A percentile compares a stretch with the other conserved stretches of the same genome.
These are phyloP conservation scores for Pitta sordida DNA, from an alignment of 2,113 vertebrate genomes.

Conservation along the genomic window DNA sequence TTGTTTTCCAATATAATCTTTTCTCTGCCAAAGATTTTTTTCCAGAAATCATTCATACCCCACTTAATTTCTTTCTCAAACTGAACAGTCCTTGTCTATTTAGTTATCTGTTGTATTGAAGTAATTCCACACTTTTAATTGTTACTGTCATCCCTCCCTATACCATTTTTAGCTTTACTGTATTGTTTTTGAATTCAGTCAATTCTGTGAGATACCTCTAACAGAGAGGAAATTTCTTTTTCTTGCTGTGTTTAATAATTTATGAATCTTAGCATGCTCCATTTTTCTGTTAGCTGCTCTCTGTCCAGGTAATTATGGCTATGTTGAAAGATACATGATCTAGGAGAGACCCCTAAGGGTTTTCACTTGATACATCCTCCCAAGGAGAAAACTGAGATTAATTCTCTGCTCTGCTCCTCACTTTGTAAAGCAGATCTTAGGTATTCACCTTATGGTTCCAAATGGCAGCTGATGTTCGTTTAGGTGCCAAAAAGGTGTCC, in stretches of 20 bases:
- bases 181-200: background rate
- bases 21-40: background rate
- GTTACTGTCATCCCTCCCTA: background rate
- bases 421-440: background rate
- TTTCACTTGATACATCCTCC: background rate
- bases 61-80: background rate
- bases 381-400: background rate
- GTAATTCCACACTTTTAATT: background rate
- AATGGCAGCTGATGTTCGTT: background rate
- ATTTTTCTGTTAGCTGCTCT: background rate
- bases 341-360: background rate
- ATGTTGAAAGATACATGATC: background rate
- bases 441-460: background rate
- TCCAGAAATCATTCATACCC: background rate
- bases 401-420: background rate
- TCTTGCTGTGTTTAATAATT: background rate
- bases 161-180: background rate
- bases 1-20: background rate
- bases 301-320: background rate
- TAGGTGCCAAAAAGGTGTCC: background rate
- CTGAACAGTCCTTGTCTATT: background rate
- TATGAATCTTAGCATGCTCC: background rate
- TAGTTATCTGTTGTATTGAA: background rate
- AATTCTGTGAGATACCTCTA: background rate
- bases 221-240: background rate